Evolutionary conservation across 2,113 vertebrate genomes (phyloP), one percentile per base, ranked within the genome.

Genomic region (Gorilla gorilla): DNA sequence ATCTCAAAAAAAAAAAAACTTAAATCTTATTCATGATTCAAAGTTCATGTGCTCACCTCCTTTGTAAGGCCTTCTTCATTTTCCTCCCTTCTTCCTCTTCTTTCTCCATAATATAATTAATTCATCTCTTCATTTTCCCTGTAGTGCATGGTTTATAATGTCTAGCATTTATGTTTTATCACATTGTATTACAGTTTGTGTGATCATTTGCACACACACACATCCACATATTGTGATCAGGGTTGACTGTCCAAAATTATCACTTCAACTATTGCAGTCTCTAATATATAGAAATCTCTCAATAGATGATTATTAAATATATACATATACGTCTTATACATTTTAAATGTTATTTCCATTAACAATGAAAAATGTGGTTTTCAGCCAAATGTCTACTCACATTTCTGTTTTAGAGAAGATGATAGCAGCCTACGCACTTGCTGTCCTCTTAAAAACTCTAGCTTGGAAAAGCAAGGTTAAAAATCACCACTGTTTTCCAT

Each of bases 321-420:
- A 38, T 7, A 22, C 3, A 38, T 35, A n/a, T 38, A 25, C 45
- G 12, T 68, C 23, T 66, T 38, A 20, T 22, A 80, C 3, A 52
- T 75, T 90, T 95, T 20, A 93, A 64, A 68, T 68, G n/a, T 18
- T 79, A 91, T 86, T 45, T 73, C 68, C 27, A 52, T 17, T 78
- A 43, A 86, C 89, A 94, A 80, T 61, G 6, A 95, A 82, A 38
- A 83, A 52, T 20, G 14, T 6, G 7, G 11, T 38, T 92, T 45
- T 68, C 10, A n/a, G n/a, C 13, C 9, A 43, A 85, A 55, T 32
- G 3, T 89, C 79, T 27, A 30, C 17, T 16, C 30, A 0, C 2
- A 52, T 14, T n/a, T 96, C 50, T 89, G 20, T 66, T 94, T 81
- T 59, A 43, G 20, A 78, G 48, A 80, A 82, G 32, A 43, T 55